These are phyloP conservation scores for Caenorhabditis angaria DNA, from an alignment of 2,888 invertebrate genomes.

Conservation along the genomic window DNA sequence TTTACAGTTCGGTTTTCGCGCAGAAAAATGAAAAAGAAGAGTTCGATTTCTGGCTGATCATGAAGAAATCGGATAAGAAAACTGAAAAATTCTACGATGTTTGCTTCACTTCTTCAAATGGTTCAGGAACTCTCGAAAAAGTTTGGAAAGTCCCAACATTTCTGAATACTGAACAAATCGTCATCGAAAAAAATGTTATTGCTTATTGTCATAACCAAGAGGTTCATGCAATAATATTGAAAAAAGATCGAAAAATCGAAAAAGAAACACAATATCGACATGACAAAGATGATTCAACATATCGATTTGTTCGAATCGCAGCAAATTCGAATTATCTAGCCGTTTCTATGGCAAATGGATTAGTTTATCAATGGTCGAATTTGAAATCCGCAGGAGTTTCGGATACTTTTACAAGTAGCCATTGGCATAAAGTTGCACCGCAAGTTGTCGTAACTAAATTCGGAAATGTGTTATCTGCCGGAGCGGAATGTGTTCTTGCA, in stretches of 20 bases:
- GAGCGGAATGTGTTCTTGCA: slow-evolving; percentile 47
- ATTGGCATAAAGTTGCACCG: slow-evolving; percentile 42
- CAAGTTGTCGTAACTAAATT: slow-evolving; percentile 41
- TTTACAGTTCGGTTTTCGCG: slow-evolving; percentile 30
- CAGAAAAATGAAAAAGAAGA: slow-evolving; percentile 18
- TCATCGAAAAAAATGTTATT: slow-evolving; percentile 14
- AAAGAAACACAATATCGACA: slow-evolving; percentile 14
- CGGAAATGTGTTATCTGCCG: slow-evolving; percentile 46
- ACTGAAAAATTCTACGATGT: slow-evolving; percentile 2
- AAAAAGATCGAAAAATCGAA: slow-evolving; percentile 15
- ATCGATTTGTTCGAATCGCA: slow-evolving; percentile 26
- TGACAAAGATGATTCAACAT: background rate
- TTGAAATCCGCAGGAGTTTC: slow-evolving; percentile 26
- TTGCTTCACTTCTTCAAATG: background rate
- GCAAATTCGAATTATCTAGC: slow-evolving; percentile 28
- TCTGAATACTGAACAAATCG: slow-evolving; percentile 17
- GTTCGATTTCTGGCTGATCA: slow-evolving; percentile 28
- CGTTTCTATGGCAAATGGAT: slow-evolving; percentile 32
- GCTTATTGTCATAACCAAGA: slow-evolving; percentile 23
- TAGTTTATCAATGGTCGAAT: slow-evolving; percentile 39
- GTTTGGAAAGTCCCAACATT: slow-evolving; percentile 23
- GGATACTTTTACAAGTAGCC: slow-evolving; percentile 21
- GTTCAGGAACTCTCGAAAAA: slow-evolving; percentile 29
- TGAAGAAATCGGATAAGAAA: slow-evolving; percentile 10
- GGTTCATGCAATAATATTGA: slow-evolving; percentile 24